These are phyloP conservation scores for Avahi laniger DNA, from an alignment of 2,797 vertebrate species.

Conservation along the genomic window DNA sequence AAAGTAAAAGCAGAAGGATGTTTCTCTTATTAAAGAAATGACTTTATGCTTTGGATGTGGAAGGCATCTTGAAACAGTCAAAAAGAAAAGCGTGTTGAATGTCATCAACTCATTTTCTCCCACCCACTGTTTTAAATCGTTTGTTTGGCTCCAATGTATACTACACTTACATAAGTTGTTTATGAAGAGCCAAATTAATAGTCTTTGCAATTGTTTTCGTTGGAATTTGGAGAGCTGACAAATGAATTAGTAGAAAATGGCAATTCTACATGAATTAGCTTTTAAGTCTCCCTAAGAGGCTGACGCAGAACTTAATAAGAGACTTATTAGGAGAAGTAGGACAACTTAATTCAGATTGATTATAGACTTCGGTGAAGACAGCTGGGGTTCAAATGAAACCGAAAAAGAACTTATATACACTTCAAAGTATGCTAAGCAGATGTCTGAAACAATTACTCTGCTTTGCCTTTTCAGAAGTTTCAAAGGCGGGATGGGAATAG, in stretches of 20 bases:
- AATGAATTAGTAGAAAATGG: constrained; percentile 75
- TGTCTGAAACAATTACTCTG: constrained; percentile 77
- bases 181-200: constrained; percentile 69
- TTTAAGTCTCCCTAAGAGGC: constrained; percentile 77
- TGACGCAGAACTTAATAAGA: constrained; percentile 78
- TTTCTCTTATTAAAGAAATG: constrained; percentile 62
- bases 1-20: constrained; percentile 58
- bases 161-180: constrained; percentile 66
- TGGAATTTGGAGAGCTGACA: constrained; percentile 71
- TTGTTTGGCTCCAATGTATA: constrained; percentile 63
- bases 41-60: constrained; percentile 33
- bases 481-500: constrained; percentile 70
- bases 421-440: constrained; percentile 82
- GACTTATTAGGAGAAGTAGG: constrained; percentile 79
- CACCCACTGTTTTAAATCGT: constrained; percentile 67
- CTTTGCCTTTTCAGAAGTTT: constrained; percentile 69
- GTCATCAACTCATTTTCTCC: constrained; percentile 52
- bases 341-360: constrained; percentile 83
- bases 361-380: constrained; percentile 81
- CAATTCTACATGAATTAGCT: constrained; percentile 76
- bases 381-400: constrained; percentile 82
- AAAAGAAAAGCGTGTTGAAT: constrained; percentile 50
- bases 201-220: constrained; percentile 59
- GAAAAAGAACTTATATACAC: constrained; percentile 80
- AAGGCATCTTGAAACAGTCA: constrained; percentile 46